These are phyloP conservation scores for Mesoclemmys tuberculata DNA, from an alignment of 2,113 vertebrate genomes.

Conservation along the genomic window DNA sequence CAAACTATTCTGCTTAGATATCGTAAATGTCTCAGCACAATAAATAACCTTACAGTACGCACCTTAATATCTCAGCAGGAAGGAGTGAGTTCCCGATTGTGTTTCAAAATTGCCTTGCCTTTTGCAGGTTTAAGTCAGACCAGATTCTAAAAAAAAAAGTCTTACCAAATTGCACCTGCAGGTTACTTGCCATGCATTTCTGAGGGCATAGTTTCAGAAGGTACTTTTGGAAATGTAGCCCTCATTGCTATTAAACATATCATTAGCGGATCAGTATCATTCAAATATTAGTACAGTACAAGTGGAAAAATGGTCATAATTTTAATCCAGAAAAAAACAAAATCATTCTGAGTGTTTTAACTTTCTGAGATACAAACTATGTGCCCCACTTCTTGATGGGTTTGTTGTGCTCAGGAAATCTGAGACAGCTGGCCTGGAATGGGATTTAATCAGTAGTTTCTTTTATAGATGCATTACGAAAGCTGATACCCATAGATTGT, in stretches of 20 bases:
- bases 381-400: neutral
- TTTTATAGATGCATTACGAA: neutral
- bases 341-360: neutral
- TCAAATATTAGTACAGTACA: neutral
- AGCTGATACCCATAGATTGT: slow-evolving; percentile 17
- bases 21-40: neutral
- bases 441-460: slow-evolving; percentile 37
- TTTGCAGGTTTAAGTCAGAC: neutral
- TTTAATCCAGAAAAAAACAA: neutral
- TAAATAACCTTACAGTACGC: neutral
- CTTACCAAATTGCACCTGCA: neutral
- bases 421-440: slow-evolving; percentile 25
- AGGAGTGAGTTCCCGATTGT: neutral
- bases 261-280: neutral
- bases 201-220: neutral
- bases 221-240: neutral
- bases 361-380: neutral
- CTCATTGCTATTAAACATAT: neutral
- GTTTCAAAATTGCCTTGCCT: neutral
- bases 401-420: slow-evolving; percentile 12
- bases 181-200: neutral
- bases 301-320: neutral
- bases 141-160: neutral
- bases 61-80: neutral
- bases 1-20: neutral